Evolutionary conservation across 2,888 invertebrate genomes (phyloP), one percentile per base, ranked within the genome.

Genomic region (Limnephilus marmoratus): DNA sequence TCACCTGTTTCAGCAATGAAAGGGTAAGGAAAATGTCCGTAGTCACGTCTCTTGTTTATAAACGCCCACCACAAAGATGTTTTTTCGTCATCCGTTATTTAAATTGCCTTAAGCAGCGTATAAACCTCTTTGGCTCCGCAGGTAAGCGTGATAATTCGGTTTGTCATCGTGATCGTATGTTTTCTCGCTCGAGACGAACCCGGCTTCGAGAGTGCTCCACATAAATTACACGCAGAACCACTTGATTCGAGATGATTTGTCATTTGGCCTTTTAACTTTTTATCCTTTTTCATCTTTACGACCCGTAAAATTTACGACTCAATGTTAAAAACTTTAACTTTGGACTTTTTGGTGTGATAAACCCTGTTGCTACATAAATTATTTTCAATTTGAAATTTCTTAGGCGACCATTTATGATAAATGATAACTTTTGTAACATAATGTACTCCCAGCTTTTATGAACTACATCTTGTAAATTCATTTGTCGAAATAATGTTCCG

Each of bases 111-210:
- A 85, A 91, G 91, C 89, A 90, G 90, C 90, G 89, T 90, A 85
- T 92, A 92, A 90, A 88, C 89, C 83, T 37, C 37, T 81, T 81
- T 81, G 81, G 68, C 81, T 80, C 45, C 31, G n/a, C 37, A 80
- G 80, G 90, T 90, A 41, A 53, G 80, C 41, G 81, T 13, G 41
- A 49, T 45, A 90, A 83, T 91, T 90, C 53, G 91, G 89, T 85
- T 90, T 92, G 93, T 93, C 93, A 93, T 90, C 91, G 91, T 93
- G 93, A 93, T 93, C 91, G 31, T 90, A 83, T 88, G 88, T 91
- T 90, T 90, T 92, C 49, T 85, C 34, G 81, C 81, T 34, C 45
- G 87, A n/a, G 80, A 31, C 80, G 85, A 80, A 41, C 45, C 68
- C 41, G 15, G 7, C 41, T 80, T 80, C 9, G 24, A 80, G 31